These are phyloP conservation scores for Willowsia nigromaculata DNA, from an alignment of 2,888 invertebrate species.

Conservation along the genomic window DNA sequence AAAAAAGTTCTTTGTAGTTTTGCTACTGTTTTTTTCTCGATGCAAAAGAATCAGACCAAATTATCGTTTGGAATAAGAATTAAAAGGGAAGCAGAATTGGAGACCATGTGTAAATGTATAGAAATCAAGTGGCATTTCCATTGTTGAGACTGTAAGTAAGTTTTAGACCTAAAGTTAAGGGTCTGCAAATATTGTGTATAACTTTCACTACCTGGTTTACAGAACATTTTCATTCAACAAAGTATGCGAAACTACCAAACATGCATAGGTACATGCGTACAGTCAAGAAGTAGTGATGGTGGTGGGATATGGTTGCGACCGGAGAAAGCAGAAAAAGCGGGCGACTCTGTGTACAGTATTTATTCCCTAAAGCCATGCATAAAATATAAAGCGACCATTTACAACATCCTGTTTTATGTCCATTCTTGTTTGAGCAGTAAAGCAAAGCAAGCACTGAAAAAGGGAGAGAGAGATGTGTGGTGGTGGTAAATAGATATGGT, in stretches of 20 bases:
- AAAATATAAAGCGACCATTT: slow-evolving; percentile 57
- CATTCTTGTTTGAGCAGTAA: slow-evolving; percentile 5
- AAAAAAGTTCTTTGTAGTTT: background rate
- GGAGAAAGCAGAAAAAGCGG: background rate
- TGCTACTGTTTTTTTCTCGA: background rate
- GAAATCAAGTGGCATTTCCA: background rate
- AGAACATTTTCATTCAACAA: background rate
- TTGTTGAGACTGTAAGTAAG: background rate
- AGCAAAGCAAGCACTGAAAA: background rate
- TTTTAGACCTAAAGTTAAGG: background rate
- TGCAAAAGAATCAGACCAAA: too few species aligned
- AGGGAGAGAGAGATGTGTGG: background rate
- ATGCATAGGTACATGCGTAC: background rate
- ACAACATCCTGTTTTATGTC: slow-evolving; percentile 47
- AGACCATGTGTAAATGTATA: background rate
- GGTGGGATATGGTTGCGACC: background rate
- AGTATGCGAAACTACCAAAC: background rate
- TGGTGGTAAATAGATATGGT: background rate
- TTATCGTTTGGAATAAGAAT: background rate
- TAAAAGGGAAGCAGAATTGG: background rate
- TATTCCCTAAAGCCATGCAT: slow-evolving; percentile 54
- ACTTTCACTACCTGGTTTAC: background rate
- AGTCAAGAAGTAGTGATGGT: background rate
- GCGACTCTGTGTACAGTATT: background rate
- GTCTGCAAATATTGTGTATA: background rate